Evolutionary conservation across 2,797 vertebrate species (phyloP), one percentile per base, ranked within the genome.

Genomic region (Chrysolophus pictus): DNA sequence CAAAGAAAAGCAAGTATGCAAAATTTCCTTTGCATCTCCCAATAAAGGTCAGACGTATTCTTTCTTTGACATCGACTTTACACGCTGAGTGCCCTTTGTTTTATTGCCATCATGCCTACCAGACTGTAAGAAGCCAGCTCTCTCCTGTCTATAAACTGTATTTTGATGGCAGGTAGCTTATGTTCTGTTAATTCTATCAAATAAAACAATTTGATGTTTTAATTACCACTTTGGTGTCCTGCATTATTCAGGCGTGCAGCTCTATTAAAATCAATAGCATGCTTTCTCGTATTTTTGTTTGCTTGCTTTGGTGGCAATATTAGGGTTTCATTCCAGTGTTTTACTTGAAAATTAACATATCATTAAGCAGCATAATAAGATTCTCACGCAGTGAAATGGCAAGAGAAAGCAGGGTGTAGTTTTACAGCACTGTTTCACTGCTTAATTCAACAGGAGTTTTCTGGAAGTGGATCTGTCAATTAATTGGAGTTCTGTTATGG

Each of bases 331-430:
- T 65, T 88, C 67, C 58, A 83, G 31, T 77, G 75, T 62, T 92
- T 76, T 68, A 53, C 81, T 87, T 93, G 92, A 70, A 95, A 73
- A 89, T 95, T 85, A 95, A 72, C 84, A 59, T 91, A 67, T 58
- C 44, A 44, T 93, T 89, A 95, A 86, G 79, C 82, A 46, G 70
- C 7, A 4, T 70, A 78, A 64, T 93, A 81, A 55, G 84, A 33
- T 88, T 88, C 60, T 84, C 3, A 0, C 46, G 74, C 62, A 46
- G 59, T 56, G 81, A 65, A 76, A 74, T 65, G 44, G 49, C 62
- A 85, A 44, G 55, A 73, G 19, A 72, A 80, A 74, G 79, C 79
- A 56, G 70, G 63, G 24, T 46, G 12, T 8, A 31, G 70, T 70
- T 76, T 51, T 65, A 62, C 28, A 37, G 10, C 14, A 17, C 33